Evolutionary conservation across 1,140 invertebrate species (phyloP), one percentile per base, ranked within the genome.

Genomic region (Gyrodactylus salaris): DNA sequence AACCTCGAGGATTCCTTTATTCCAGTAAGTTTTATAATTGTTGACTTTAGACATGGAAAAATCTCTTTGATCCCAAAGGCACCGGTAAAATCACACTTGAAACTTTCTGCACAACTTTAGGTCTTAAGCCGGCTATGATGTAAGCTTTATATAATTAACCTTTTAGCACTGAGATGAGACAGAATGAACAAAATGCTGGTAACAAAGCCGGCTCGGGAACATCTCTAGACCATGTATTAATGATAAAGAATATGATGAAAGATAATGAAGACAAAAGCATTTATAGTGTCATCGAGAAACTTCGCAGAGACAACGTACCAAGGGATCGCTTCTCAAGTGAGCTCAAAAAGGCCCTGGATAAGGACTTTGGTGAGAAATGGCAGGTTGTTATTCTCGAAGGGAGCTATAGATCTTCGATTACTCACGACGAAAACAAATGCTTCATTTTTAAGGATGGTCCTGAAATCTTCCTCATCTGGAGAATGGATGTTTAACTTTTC

Each of bases 41-140:
- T 69, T 27, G 23, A 1, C 26, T 72, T 72, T 72, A 72, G 71
- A 72, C 21, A 72, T 72, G 71, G 71, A 7, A 25, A 26, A 72
- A 22, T 25, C 20, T 72, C 1, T 72, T 72, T 24, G 71, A 72
- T 54, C n/a, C 2, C 23, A 24, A 72, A 16, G 26, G 25, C 20
- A 72, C 25, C 1, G 71, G 71, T 21, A 54, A 20, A 26, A 72
- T 72, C 1, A 72, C 71, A 2, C 25, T 72, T 22, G 71, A 72
- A 25, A 26, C 23, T 22, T 72, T 72, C 21, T 72, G 71, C 22
- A 22, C 23, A 72, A 54, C 27, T 26, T 21, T 72, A 20, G 71
- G 71, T 22, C 25, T 72, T 21, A 24, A 72, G 22, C 22, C 26
- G 23, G n/a, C 25, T 2, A 24, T 21, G 7, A 21, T 54, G 71